Percentiles rank a stretch among this genome's conserved stretches.
These are phyloP conservation scores for Gorsachius magnificus DNA, from an alignment of 2,797 vertebrate species.

Conservation along the genomic window DNA sequence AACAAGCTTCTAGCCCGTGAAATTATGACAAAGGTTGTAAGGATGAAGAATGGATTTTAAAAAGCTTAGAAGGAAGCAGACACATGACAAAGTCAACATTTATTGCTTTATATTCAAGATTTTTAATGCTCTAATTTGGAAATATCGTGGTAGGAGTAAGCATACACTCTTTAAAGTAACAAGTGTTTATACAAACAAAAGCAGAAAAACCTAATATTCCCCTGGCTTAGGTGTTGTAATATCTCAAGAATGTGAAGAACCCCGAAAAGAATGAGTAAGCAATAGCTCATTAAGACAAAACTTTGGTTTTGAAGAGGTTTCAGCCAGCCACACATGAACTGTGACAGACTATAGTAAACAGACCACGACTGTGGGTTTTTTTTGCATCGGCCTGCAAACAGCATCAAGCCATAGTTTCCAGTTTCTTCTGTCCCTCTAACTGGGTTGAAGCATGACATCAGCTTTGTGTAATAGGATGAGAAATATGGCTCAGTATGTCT, in stretches of 20 bases:
- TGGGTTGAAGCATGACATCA: not conserved
- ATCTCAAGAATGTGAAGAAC: not conserved
- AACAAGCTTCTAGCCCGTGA: not conserved
- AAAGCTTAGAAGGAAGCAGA: not conserved
- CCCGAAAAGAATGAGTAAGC: not conserved
- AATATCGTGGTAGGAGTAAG: not conserved
- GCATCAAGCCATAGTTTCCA: not conserved
- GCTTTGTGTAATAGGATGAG: not conserved
- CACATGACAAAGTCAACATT: not conserved
- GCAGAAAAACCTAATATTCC: not conserved
- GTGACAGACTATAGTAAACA: not conserved
- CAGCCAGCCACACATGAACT: not conserved
- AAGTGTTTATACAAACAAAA: not conserved
- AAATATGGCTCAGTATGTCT: not conserved
- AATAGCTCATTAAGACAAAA: not conserved
- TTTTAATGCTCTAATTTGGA: not conserved
- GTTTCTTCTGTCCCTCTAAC: not conserved
- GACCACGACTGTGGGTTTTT: not conserved
- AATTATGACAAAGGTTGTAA: not conserved
- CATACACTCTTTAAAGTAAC: not conserved
- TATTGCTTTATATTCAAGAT: not conserved
- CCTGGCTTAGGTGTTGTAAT: not conserved
- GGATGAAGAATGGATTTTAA: not conserved
- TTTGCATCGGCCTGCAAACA: not conserved
- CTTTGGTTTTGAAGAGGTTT: not conserved